Base-by-base conservation (phyloP, 2,888 invertebrate species). In the Eilema sororculum region DNA sequence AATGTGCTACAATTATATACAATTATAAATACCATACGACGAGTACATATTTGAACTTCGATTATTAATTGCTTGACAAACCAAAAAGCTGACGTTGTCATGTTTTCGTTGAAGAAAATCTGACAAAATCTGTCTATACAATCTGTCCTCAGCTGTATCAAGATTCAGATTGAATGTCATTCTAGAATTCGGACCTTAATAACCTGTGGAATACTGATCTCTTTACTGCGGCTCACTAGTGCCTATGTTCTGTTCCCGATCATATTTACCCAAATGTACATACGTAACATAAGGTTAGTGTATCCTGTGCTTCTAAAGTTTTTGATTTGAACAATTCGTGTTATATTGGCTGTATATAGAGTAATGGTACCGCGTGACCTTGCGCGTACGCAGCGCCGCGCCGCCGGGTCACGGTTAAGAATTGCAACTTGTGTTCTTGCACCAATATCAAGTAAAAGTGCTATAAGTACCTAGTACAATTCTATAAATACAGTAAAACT, bases 391-490 rank as follows among this genome's bases (percentile, higher is more conserved):
- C 20, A 33, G 22, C 30, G 52, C 46, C 46, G 57, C 20, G 24
- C 16, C 30, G 52, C 46, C 73, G 68, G 78, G 79, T 79, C 81
- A 84, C 76, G 84, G 84, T 81, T 85, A 83, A 82, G 79, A 76
- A 57, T 77, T 52, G 65, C 65, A 78, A 69, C 66, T 64, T 57
- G 67, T 67, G 52, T 61, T 65, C n/a, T 33, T 22, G 37, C 20
- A 41, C 62, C 62, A 24, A 20, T 41, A 62, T 37, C 13, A 62
- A 62, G 62, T 62, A 62, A 62, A 62, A 62, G 62, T 62, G 16
- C 33, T 13, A 30, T 56, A n/a, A 22, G 22, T 56, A 2, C n/a
- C n/a, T 28, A 28, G n/a, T 24, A 56, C n/a, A 30, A 16, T 0
- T n/a, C n/a, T n/a, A n/a, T 28, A 64, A 10, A 46, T 46, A 46